Evolutionary conservation across 2,797 vertebrate genomes (phyloP).

Genomic region (Mallotus villosus): DNA sequence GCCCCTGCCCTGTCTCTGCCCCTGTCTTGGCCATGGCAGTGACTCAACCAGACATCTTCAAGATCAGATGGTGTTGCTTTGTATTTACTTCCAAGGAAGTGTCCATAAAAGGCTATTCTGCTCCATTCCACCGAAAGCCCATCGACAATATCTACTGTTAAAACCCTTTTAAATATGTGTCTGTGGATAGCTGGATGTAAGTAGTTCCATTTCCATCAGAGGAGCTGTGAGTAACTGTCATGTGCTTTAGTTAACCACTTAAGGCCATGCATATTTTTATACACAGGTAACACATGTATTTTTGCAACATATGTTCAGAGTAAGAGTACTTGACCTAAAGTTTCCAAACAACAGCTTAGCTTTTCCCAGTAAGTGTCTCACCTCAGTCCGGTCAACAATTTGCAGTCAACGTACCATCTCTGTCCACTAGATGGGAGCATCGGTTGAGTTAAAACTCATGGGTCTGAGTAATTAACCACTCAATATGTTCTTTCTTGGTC

Average conservation of each 20-base stretch:
- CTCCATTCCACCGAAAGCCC: neutral
- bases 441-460: neutral
- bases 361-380: neutral
- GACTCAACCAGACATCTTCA: conserved; percentile 21
- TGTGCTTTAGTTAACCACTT: too few species aligned
- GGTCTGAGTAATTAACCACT: neutral
- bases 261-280: neutral
- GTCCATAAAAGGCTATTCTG: conserved; percentile 12
- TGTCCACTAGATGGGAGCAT: conserved; percentile 45
- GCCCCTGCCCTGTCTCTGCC: neutral
- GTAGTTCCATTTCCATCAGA: neutral
- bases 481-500: neutral
- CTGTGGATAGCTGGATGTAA: neutral
- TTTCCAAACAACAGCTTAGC: neutral
- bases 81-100: neutral
- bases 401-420: neutral
- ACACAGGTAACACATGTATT: neutral
- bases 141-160: too few species aligned
- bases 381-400: neutral
- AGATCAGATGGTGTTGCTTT: conserved; percentile 35
- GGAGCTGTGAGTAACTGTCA: neutral
- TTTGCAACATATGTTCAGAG: conserved; percentile 4
- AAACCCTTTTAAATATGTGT: too few species aligned
- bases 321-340: neutral
- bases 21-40: neutral